These are phyloP conservation scores for Galago senegalensis DNA, from an alignment of 2,797 vertebrate species.

Conservation along the genomic window DNA sequence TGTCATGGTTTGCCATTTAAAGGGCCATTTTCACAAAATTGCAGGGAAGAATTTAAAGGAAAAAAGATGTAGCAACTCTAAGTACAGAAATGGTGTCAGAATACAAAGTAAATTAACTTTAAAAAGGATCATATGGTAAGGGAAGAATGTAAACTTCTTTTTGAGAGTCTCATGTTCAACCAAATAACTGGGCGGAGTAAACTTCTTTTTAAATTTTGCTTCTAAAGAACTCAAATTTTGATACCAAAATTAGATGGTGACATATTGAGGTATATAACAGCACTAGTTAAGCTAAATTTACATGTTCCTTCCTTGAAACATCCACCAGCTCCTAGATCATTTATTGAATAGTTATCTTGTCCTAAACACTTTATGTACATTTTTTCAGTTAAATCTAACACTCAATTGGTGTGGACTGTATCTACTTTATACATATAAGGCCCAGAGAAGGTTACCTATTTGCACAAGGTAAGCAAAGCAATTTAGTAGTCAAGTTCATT, in stretches of 20 bases:
- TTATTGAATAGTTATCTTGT: slow-evolving; percentile 55
- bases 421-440: background rate
- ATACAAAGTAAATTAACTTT: slow-evolving; percentile 54
- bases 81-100: slow-evolving; percentile 41
- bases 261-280: slow-evolving; percentile 65
- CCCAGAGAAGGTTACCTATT: background rate
- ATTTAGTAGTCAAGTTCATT: background rate
- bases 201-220: slow-evolving; percentile 60
- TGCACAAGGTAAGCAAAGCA: slow-evolving; percentile 33
- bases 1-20: slow-evolving; percentile 35
- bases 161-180: background rate
- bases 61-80: background rate
- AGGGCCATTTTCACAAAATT: slow-evolving; percentile 26
- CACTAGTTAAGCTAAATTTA: slow-evolving; percentile 53
- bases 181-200: background rate
- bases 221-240: slow-evolving; percentile 66
- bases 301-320: slow-evolving; percentile 34
- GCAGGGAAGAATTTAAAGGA: slow-evolving; percentile 24
- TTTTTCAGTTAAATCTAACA: slow-evolving; percentile 29
- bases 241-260: slow-evolving; percentile 70
- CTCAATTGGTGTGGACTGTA: background rate
- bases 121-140: background rate
- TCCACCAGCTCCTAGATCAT: background rate
- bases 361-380: background rate
- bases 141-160: slow-evolving; percentile 53